These are phyloP conservation scores for Atta texana DNA, from an alignment of 1,140 invertebrate species.

Conservation along the genomic window DNA sequence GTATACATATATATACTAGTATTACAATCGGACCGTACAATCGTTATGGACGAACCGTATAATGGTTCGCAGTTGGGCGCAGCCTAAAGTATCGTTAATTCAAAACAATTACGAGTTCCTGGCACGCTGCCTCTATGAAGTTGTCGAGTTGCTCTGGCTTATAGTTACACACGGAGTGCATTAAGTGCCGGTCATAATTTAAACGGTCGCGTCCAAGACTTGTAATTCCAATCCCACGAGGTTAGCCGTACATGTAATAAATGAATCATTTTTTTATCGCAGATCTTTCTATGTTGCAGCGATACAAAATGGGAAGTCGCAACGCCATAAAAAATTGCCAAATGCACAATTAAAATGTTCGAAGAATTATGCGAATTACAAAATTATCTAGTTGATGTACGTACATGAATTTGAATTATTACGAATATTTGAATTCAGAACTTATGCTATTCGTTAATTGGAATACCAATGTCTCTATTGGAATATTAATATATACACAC, in stretches of 20 bases:
- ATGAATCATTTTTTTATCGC: conserved; percentile 23
- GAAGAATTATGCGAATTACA: background rate
- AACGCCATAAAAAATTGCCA: background rate
- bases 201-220: conserved; percentile 66
- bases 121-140: conserved; percentile 73
- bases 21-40: conserved; percentile 27
- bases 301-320: background rate
- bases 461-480: background rate
- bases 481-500: conserved; percentile 1
- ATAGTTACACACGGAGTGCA: conserved; percentile 69
- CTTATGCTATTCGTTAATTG: background rate
- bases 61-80: conserved; percentile 47
- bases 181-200: conserved; percentile 73
- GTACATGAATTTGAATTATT: background rate
- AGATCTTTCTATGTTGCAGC: background rate
- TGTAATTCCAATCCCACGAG: conserved; percentile 55
- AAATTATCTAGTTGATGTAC: background rate
- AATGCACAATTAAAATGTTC: background rate
- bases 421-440: conserved; percentile 3
- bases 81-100: conserved; percentile 78
- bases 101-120: conserved; percentile 78
- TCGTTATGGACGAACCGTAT: conserved; percentile 30
- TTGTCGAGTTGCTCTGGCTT: conserved; percentile 69
- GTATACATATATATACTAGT: background rate
- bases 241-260: conserved; percentile 33